Base-by-base conservation (phyloP, 1,140 invertebrate genomes). In the Drosophila carrolli region DNA sequence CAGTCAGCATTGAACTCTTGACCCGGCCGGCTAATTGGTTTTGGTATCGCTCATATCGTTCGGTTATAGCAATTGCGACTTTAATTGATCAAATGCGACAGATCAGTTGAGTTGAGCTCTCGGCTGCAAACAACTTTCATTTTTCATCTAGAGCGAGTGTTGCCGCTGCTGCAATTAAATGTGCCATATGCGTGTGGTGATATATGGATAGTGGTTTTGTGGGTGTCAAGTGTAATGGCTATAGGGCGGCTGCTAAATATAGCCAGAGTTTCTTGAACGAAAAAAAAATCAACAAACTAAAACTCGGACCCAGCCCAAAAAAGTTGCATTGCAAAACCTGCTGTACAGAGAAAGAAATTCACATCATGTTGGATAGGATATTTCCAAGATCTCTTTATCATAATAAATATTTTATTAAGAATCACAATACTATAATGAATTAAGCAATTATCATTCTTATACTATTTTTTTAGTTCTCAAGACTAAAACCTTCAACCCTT, bases 191-290 rank as follows among this genome's bases (percentile, higher is more conserved):
- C 75, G 75, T 77, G 53, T 32, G 71, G 40, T 47, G 27, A 70
- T 58, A 70, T 35, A 40, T 40, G 63, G 37, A 43, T 68, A 68
- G 66, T 71, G 72, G 60, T 80, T 88, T 89, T 59, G 84, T 89
- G 84, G 84, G 84, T 88, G 84, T 88, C 84, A 88, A 88, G 84
- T 88, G 83, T 88, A 88, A 88, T 80, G 73, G 61, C 58, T 79
- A 71, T 84, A 89, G 83, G 82, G 83, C 83, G 84, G 83, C 84
- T 60, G 66, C 75, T 88, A 88, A 88, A 88, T 86, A 88, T 88
- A 86, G 79, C 46, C 65, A 81, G 62, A 58, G 73, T 72, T 72
- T 58, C 37, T 71, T 50, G 38, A 43, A 29, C 48, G 35, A 32
- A n/a, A 50, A 6, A 32, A 59, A 14, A 46, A 59, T 11, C 14